phyloP scores from a whole-genome alignment of 92 coral and sea anemone genomes.

The Epizoanthus stellaris region DNA sequence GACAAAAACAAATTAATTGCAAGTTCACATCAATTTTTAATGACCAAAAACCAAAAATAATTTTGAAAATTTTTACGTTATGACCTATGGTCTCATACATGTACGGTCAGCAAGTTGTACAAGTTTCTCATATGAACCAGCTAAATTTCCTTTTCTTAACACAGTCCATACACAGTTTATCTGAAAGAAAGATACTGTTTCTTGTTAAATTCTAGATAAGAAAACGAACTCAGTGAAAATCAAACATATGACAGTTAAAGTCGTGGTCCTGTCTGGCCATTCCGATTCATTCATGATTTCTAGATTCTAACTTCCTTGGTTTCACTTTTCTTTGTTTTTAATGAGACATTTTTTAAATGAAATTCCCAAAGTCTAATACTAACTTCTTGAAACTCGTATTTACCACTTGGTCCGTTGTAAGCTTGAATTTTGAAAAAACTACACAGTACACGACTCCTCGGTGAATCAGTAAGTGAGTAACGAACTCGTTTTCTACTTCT shows the following conservation, averaged over 20 bases:
- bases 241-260: no score
- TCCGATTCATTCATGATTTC: no score
- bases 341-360: no score
- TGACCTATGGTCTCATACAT: neutral
- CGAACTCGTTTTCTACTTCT: neutral
- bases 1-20: slow-evolving; percentile 6
- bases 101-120: neutral
- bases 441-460: no score
- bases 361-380: no score
- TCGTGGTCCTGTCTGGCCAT: no score
- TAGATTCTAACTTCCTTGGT: no score
- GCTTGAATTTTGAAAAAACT: no score
- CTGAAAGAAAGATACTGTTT: neutral
- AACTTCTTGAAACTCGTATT: no score
- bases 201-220: neutral
- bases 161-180: neutral
- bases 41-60: neutral
- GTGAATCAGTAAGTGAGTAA: neutral
- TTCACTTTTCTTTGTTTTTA: no score
- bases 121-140: neutral
- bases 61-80: neutral
- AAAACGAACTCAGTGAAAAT: neutral
- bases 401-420: no score
- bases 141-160: neutral
- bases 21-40: slow-evolving; percentile 7